Conservation (phyloP, 2,113 vertebrate species). For the Clarias macrocephalus region DNA sequence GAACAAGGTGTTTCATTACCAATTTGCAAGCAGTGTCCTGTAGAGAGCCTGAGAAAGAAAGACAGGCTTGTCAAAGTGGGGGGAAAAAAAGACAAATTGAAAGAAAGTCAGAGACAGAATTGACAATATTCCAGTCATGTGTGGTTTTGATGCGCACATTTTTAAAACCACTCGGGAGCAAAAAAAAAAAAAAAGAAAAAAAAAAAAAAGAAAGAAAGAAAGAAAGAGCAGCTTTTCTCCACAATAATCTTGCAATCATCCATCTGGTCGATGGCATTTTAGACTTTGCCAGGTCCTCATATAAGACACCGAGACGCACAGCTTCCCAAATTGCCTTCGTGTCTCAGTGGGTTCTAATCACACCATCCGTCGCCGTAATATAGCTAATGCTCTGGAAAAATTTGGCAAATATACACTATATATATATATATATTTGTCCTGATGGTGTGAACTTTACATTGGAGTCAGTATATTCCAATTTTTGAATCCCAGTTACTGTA, state of each 20-base stretch:
- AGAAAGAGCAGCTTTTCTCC: constrained; percentile 28
- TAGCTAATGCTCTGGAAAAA: not conserved
- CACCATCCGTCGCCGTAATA: constrained; percentile 1
- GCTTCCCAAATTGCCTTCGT: constrained; percentile 9
- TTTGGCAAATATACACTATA: too few species aligned
- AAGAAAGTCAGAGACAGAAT: not conserved
- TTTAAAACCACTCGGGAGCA: constrained; percentile 6
- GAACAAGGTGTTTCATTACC: constrained; percentile 33
- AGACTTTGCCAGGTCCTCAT: not conserved
- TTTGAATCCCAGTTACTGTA: not conserved
- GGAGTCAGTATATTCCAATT: not conserved
- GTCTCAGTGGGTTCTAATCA: constrained; percentile 29
- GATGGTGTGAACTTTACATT: not conserved
- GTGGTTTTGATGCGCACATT: constrained; percentile 1
- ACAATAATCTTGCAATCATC: constrained; percentile 33
- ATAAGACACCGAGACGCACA: not conserved
- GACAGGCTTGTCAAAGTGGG: not conserved
- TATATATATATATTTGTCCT: not conserved
- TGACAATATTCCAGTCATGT: constrained; percentile 28
- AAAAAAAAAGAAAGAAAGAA: not conserved
- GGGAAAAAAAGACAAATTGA: not conserved
- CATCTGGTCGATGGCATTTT: constrained; percentile 33
- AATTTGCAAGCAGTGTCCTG: constrained; percentile 26
- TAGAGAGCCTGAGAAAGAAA: not conserved
- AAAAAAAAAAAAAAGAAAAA: not conserved